These are phyloP conservation scores for Alligator sinensis DNA, from an alignment of 2,113 vertebrate species.

Conservation along the genomic window DNA sequence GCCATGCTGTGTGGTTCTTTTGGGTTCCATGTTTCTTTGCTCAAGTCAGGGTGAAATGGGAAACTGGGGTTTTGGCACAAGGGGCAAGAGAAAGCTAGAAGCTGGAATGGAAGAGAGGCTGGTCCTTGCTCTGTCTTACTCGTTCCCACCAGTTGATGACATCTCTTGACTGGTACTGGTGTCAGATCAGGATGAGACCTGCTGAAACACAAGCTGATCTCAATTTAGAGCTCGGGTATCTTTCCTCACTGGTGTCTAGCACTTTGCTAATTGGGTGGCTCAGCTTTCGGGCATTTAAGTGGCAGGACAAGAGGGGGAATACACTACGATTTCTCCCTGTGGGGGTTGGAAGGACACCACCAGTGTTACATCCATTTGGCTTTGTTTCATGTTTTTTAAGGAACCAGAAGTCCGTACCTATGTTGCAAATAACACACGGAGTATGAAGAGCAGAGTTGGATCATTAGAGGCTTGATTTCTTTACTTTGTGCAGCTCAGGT, in stretches of 20 bases:
- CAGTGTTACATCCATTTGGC: neutral
- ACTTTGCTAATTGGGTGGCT: neutral
- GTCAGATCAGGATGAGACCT: neutral
- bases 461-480: neutral
- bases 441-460: conserved; percentile 23
- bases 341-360: neutral
- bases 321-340: neutral
- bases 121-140: neutral
- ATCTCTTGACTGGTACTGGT: neutral
- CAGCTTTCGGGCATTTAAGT: conserved; percentile 17
- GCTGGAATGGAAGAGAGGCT: neutral
- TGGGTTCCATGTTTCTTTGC: neutral
- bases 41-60: neutral
- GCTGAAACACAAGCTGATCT: neutral
- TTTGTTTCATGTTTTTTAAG: neutral
- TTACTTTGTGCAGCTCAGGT: neutral
- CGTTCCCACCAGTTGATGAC: rapidly evolving
- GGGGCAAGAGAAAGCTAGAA: rapidly evolving
- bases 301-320: neutral
- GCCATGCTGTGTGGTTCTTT: neutral
- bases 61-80: neutral
- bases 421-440: neutral
- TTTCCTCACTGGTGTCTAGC: neutral
- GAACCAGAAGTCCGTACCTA: neutral
- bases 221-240: neutral